Percentiles rank a stretch among this genome's conserved stretches.
Evolutionary conservation across 2,113 vertebrate genomes (phyloP).

Genomic region (Synodontis membranacea): DNA sequence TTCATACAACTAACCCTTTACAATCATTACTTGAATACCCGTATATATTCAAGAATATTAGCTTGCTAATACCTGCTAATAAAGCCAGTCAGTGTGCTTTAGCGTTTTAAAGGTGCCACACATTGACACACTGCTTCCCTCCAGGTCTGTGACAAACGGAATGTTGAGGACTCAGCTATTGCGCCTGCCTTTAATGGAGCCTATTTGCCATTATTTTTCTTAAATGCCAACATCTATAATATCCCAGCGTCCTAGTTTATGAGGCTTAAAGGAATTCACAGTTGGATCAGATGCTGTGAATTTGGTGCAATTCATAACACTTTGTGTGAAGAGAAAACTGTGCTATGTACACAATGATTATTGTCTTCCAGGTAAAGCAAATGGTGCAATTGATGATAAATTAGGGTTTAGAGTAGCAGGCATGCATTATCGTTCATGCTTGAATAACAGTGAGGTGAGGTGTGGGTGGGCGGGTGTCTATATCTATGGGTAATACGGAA

Average conservation of each 20-base stretch:
- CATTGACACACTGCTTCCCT: background rate
- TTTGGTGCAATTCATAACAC: background rate
- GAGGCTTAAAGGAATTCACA: background rate
- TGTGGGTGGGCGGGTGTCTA: no score
- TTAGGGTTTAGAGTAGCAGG: background rate
- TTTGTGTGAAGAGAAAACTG: background rate
- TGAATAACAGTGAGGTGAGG: conserved; percentile 1
- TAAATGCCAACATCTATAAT: background rate
- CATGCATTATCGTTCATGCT: conserved; percentile 21
- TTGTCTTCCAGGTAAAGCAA: conserved; percentile 1
- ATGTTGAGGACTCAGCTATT: background rate
- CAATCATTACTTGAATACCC: background rate
- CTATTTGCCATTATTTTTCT: background rate
- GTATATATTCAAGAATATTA: background rate
- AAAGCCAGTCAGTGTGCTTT: background rate
- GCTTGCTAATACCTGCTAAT: background rate
- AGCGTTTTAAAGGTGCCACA: background rate
- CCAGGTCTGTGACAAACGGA: background rate
- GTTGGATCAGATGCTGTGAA: background rate
- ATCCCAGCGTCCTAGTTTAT: background rate
- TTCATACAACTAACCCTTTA: background rate
- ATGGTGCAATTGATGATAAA: background rate
- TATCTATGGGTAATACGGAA: no score
- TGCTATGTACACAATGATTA: background rate
- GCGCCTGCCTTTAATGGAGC: background rate